These are phyloP conservation scores for Aphodius granarius DNA, from an alignment of 2,888 invertebrate species.

Conservation along the genomic window DNA sequence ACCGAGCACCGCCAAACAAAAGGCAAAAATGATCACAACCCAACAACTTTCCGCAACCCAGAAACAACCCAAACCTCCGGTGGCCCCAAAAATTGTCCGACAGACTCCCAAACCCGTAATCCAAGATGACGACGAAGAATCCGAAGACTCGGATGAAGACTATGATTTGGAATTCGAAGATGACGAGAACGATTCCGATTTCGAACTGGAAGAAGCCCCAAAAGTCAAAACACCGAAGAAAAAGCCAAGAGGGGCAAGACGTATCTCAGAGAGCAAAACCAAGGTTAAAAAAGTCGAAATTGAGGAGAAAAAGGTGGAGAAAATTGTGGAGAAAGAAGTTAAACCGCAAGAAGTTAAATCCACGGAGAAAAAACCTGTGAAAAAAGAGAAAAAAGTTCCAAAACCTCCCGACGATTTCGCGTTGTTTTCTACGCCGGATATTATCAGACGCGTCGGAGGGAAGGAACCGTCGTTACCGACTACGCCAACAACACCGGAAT, in stretches of 20 bases:
- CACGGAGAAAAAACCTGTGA: slow-evolving; percentile 42
- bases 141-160: slow-evolving; percentile 56
- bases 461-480: slow-evolving; percentile 44
- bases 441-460: slow-evolving; percentile 66
- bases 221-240: slow-evolving; percentile 37
- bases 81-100: slow-evolving; percentile 7
- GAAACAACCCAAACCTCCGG: slow-evolving; percentile 25
- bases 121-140: slow-evolving; percentile 30
- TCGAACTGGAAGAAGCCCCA: slow-evolving; percentile 44
- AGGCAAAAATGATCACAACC: slow-evolving; percentile 34
- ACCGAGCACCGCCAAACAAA: slow-evolving; percentile 26
- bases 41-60: slow-evolving; percentile 25
- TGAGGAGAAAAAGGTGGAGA: slow-evolving; percentile 13
- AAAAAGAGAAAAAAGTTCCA: slow-evolving; percentile 54
- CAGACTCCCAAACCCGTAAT: slow-evolving; percentile 28
- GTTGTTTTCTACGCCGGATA: slow-evolving; percentile 77
- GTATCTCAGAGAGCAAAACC: slow-evolving; percentile 21
- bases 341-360: slow-evolving; percentile 44
- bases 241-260: slow-evolving; percentile 37
- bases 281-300: slow-evolving; percentile 19
- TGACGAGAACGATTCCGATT: slow-evolving; percentile 59
- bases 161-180: slow-evolving; percentile 54
- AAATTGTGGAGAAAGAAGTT: slow-evolving; percentile 23
- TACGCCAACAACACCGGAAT: slow-evolving; percentile 32
- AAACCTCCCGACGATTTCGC: slow-evolving; percentile 67